phyloP scores from a whole-genome alignment of 1,140 invertebrate genomes.

The Temnothorax curvispinosus region DNA sequence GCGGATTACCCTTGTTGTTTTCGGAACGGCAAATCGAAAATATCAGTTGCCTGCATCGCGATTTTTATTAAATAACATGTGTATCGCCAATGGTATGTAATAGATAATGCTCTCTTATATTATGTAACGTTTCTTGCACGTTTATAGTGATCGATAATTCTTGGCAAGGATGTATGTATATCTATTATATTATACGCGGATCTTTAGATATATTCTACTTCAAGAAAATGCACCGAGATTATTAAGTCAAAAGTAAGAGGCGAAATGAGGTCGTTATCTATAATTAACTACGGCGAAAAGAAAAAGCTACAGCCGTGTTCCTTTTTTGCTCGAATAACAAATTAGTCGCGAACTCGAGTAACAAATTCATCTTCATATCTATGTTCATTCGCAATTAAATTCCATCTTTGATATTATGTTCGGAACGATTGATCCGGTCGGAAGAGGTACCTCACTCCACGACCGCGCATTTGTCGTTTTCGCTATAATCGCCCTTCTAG shows the following conservation, averaged over 20 bases:
- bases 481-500: constrained; percentile 52
- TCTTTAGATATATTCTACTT: neutral
- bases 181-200: neutral
- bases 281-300: neutral
- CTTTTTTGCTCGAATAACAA: constrained; percentile 48
- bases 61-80: constrained; percentile 1
- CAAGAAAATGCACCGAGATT: neutral
- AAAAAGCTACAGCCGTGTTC: neutral
- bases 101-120: neutral
- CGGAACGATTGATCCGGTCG: constrained; percentile 57
- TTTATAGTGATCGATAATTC: constrained; percentile 2
- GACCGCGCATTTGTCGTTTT: constrained; percentile 37
- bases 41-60: neutral
- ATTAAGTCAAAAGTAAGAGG: constrained; percentile 25
- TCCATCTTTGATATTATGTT: constrained; percentile 51
- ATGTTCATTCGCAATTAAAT: constrained; percentile 67
- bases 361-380: constrained; percentile 40
- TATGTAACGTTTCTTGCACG: neutral
- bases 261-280: constrained; percentile 33
- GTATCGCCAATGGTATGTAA: neutral
- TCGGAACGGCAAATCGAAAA: neutral
- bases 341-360: constrained; percentile 33
- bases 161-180: neutral
- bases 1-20: constrained; percentile 34
- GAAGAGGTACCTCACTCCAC: constrained; percentile 27